phyloP scores from a whole-genome alignment of 2,888 invertebrate species.

The Phyllotreta striolata region DNA sequence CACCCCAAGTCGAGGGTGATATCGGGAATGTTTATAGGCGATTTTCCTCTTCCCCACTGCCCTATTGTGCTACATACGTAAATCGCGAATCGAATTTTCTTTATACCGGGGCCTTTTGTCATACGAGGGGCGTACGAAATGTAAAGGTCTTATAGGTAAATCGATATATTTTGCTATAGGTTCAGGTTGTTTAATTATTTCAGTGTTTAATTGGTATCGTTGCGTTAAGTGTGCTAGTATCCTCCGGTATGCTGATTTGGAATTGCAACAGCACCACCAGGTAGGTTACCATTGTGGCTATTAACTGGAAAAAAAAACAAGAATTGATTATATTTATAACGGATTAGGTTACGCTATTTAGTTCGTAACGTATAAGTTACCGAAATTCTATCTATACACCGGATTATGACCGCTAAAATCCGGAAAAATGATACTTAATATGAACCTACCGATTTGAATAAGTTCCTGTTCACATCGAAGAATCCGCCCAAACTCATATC shows the following conservation, averaged over 20 bases:
- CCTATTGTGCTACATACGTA: constrained; percentile 50
- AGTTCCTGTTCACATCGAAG: constrained; percentile 74
- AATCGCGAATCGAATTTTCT: constrained; percentile 26
- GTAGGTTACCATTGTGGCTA: constrained; percentile 81
- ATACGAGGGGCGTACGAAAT: not conserved
- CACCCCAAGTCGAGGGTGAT: constrained; percentile 33
- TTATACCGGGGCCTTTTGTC: constrained; percentile 1
- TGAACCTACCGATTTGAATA: constrained; percentile 76
- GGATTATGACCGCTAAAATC: constrained; percentile 21
- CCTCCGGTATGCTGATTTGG: constrained; percentile 78
- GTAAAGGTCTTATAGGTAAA: not conserved
- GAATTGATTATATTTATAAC: constrained; percentile 18
- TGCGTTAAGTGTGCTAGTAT: constrained; percentile 41
- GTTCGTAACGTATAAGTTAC: not conserved
- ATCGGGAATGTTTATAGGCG: constrained; percentile 31
- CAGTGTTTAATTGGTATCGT: not conserved
- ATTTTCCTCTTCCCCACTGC: constrained; percentile 48
- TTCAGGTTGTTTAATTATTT: constrained; percentile 11
- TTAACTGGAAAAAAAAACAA: constrained; percentile 63
- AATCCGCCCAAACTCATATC: constrained; percentile 78
- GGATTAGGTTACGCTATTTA: constrained; percentile 4
- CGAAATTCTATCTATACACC: constrained; percentile 28
- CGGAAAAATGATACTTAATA: constrained; percentile 15
- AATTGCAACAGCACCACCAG: constrained; percentile 77
- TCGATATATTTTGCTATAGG: no score